phyloP scores from a whole-genome alignment of 1,140 invertebrate genomes.

The honey bee (Apis mellifera) region DNA sequence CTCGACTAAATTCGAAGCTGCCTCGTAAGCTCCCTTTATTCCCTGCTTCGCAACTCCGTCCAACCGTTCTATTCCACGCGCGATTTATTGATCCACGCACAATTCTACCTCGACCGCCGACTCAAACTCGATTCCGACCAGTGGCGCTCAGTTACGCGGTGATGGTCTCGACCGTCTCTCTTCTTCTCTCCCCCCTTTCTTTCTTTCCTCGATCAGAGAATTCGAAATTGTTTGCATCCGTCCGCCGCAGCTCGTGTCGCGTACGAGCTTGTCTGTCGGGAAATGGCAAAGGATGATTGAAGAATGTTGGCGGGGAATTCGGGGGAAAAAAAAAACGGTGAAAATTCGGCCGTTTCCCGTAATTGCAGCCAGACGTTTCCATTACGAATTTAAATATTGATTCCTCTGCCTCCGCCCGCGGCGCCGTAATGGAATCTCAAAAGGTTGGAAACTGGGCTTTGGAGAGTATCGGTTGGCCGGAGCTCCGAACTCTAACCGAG shows the following conservation, averaged over 20 bases:
- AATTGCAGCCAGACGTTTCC: slow-evolving; percentile 54
- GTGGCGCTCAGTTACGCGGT: slow-evolving; percentile 62
- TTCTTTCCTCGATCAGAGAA: not conserved
- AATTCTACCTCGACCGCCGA: slow-evolving; percentile 56
- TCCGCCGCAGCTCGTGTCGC: not conserved
- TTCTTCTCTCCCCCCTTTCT: not conserved
- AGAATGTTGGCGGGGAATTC: not conserved
- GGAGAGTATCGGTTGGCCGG: slow-evolving; percentile 34
- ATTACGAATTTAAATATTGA: slow-evolving; percentile 77
- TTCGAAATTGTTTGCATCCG: not conserved
- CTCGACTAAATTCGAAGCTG: slow-evolving; percentile 37
- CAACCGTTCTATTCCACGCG: slow-evolving; percentile 76
- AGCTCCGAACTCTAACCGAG: not conserved
- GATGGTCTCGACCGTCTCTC: not conserved
- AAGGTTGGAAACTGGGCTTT: slow-evolving; percentile 47
- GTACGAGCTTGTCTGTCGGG: too few species aligned
- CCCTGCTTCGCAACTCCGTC: slow-evolving; percentile 69
- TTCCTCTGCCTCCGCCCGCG: slow-evolving; percentile 50
- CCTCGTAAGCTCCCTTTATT: slow-evolving; percentile 71
- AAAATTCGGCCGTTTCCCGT: slow-evolving; percentile 31
- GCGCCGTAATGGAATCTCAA: slow-evolving; percentile 69
- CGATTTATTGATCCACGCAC: slow-evolving; percentile 81
- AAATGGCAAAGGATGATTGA: not conserved
- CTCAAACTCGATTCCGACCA: slow-evolving; percentile 58
- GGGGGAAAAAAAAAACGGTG: not conserved